Evolutionary conservation across 2,888 invertebrate species (phyloP).

Genomic region (Autographa gamma): DNA sequence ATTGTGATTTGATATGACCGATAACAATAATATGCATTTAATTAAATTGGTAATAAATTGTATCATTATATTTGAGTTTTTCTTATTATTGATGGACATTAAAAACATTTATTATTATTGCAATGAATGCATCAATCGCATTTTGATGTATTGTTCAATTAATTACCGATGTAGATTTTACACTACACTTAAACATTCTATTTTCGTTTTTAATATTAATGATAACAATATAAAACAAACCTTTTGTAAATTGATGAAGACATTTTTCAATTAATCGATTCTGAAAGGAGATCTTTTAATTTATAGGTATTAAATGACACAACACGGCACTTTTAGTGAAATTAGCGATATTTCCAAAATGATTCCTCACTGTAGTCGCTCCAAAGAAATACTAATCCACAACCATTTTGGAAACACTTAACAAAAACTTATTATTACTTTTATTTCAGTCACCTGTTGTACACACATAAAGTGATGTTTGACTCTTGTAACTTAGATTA

Average conservation of each 20-base stretch:
- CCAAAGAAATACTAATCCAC: slow-evolving; percentile 5
- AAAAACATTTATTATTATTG: background rate
- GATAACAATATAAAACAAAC: no score
- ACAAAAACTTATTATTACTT: background rate
- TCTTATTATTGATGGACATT: background rate
- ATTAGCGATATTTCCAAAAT: background rate
- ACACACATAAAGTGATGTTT: slow-evolving; percentile 7
- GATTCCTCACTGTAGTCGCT: background rate
- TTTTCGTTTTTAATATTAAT: no score
- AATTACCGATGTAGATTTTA: background rate
- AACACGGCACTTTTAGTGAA: background rate
- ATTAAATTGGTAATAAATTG: slow-evolving; percentile 13
- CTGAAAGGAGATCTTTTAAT: no score
- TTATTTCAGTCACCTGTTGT: slow-evolving; percentile 6
- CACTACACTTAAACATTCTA: no score
- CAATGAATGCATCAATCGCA: no score
- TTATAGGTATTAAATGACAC: no score
- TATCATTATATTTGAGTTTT: background rate
- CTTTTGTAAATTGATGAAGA: no score
- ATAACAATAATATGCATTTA: slow-evolving; percentile 12
- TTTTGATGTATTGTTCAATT: no score
- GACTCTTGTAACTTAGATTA: slow-evolving; percentile 10
- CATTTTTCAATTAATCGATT: no score
- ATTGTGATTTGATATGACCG: background rate
- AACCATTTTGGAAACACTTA: slow-evolving; percentile 2